Conservation (phyloP, 2,888 invertebrate genomes). For the Drosophila paranaensis region DNA sequence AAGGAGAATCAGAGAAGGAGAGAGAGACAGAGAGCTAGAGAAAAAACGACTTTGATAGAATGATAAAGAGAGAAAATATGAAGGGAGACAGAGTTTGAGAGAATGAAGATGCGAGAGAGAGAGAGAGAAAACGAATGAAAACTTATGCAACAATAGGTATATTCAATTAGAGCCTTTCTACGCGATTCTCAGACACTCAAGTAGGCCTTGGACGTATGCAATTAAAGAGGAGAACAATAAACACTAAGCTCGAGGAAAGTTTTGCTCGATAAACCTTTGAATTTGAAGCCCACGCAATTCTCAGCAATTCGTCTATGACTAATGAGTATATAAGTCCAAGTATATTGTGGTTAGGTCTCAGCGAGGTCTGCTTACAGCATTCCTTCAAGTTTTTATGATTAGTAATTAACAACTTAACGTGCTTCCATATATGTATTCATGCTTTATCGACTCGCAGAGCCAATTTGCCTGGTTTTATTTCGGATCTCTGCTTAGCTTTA, state of each 20-base stretch:
- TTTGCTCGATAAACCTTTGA: no score
- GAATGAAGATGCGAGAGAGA: no score
- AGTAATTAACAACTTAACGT: no score
- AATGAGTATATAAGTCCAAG: background rate
- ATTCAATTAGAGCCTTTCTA: background rate
- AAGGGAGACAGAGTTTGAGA: no score
- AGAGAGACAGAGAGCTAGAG: background rate
- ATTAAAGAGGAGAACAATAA: background rate
- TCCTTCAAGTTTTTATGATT: no score
- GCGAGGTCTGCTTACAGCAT: no score
- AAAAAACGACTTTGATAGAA: background rate
- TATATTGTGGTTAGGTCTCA: no score
- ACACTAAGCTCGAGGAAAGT: background rate
- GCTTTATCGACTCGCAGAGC: background rate
- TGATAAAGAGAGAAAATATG: background rate
- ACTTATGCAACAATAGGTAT: background rate
- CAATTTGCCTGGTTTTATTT: background rate
- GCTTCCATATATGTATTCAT: background rate
- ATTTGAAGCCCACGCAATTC: background rate
- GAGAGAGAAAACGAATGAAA: no score
- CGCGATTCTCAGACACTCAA: background rate
- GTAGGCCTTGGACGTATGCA: background rate
- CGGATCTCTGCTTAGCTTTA: background rate
- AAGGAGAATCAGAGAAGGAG: background rate
- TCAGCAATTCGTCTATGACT: background rate